Evolutionary conservation across 2,797 vertebrate species (phyloP).

Genomic region (Hafferia zeledoni): DNA sequence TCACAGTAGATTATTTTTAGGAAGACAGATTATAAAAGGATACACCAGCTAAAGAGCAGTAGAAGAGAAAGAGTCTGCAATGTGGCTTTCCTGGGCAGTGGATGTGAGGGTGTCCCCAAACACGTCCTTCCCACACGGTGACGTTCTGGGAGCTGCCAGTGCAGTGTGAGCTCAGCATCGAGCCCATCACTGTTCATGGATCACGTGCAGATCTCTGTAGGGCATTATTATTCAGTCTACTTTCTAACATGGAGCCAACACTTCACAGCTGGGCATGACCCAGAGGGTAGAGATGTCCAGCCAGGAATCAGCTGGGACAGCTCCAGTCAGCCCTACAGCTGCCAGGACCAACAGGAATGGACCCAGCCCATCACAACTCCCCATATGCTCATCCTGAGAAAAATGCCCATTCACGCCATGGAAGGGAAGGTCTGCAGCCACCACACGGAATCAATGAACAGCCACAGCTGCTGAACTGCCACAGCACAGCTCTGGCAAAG

Average conservation of each 20-base stretch:
- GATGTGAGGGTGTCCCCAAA: background rate
- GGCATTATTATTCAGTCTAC: background rate
- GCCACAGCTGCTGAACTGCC: background rate
- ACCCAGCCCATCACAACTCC: background rate
- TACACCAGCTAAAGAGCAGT: fast-evolving
- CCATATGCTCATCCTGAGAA: background rate
- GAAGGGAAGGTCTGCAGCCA: background rate
- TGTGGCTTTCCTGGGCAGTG: background rate
- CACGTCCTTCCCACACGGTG: fast-evolving
- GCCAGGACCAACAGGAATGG: background rate
- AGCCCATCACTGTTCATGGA: background rate
- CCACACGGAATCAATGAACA: background rate
- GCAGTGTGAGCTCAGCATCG: background rate
- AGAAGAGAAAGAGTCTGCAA: background rate
- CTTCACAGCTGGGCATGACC: background rate
- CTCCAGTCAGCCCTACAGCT: background rate
- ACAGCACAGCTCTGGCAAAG: background rate
- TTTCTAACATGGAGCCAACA: background rate
- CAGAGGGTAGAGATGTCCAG: background rate
- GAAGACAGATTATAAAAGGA: background rate
- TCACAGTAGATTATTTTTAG: background rate
- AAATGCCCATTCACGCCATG: background rate
- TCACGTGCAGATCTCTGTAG: fast-evolving
- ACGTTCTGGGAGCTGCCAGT: background rate
- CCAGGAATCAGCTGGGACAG: background rate